Percentiles rank a stretch among this genome's conserved stretches.
Conservation (phyloP, 2,888 invertebrate genomes). For the Drosophila anomalata region DNA sequence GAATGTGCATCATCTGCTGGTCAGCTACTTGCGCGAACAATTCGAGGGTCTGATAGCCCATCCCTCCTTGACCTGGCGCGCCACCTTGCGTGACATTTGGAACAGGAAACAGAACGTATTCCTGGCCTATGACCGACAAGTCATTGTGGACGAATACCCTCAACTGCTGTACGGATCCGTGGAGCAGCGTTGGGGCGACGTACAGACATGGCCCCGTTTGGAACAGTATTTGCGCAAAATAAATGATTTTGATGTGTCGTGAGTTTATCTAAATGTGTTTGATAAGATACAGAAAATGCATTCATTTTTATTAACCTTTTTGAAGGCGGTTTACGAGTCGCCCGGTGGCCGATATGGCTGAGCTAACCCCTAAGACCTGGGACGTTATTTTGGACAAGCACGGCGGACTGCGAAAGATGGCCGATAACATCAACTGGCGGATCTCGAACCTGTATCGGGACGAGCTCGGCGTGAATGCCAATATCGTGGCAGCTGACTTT, state of each 20-base stretch:
- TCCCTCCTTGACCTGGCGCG: constrained; percentile 84
- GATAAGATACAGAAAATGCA: background rate
- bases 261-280: constrained; percentile 58
- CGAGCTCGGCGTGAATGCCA: constrained; percentile 85
- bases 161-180: constrained; percentile 86
- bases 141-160: constrained; percentile 81
- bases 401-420: constrained; percentile 87
- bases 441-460: constrained; percentile 86
- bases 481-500: constrained; percentile 87
- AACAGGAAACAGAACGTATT: constrained; percentile 84
- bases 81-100: constrained; percentile 85
- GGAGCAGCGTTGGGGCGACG: constrained; percentile 88
- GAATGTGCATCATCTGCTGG: constrained; percentile 85
- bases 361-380: constrained; percentile 87
- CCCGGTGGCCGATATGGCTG: constrained; percentile 88
- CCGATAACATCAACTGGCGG: constrained; percentile 87
- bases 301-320: background rate
- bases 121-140: constrained; percentile 85
- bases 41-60: constrained; percentile 85
- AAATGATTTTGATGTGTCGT: constrained; percentile 76
- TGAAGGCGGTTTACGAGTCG: constrained; percentile 79
- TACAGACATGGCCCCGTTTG: constrained; percentile 85
- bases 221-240: constrained; percentile 84
- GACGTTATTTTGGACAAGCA: constrained; percentile 86
- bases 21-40: constrained; percentile 85